Percentiles rank a stretch among this genome's conserved stretches.
Conservation (phyloP, 2,113 vertebrate genomes). For the Origma solitaria region DNA sequence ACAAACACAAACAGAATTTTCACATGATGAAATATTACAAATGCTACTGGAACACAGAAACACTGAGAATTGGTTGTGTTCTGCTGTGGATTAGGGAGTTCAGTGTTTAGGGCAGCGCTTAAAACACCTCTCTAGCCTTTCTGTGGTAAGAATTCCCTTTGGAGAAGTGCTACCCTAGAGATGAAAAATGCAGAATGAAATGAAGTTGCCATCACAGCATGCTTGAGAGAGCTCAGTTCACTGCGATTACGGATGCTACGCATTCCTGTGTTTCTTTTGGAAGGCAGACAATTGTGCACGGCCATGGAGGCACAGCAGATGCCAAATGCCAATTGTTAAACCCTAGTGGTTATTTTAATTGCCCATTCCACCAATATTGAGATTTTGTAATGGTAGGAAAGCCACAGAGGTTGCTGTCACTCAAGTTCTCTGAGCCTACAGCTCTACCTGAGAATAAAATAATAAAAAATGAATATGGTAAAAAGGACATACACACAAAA, state of each 20-base stretch:
- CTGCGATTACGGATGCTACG: background rate
- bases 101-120: background rate
- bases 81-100: background rate
- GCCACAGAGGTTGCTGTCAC: background rate
- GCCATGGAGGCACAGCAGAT: background rate
- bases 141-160: background rate
- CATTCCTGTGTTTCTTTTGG: background rate
- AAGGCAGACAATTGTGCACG: background rate
- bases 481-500: background rate
- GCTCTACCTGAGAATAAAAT: background rate
- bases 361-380: background rate
- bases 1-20: background rate
- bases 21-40: background rate
- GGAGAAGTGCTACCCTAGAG: background rate
- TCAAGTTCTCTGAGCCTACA: background rate
- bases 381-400: background rate
- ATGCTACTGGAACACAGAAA: background rate
- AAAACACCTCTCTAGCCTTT: background rate
- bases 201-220: background rate
- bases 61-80: background rate
- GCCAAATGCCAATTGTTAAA: slow-evolving; percentile 8
- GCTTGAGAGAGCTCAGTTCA: background rate
- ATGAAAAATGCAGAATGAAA: background rate
- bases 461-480: background rate
- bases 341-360: slow-evolving; percentile 40